Conservation (phyloP, 2,797 vertebrate species). For the Babyrousa celebensis region DNA sequence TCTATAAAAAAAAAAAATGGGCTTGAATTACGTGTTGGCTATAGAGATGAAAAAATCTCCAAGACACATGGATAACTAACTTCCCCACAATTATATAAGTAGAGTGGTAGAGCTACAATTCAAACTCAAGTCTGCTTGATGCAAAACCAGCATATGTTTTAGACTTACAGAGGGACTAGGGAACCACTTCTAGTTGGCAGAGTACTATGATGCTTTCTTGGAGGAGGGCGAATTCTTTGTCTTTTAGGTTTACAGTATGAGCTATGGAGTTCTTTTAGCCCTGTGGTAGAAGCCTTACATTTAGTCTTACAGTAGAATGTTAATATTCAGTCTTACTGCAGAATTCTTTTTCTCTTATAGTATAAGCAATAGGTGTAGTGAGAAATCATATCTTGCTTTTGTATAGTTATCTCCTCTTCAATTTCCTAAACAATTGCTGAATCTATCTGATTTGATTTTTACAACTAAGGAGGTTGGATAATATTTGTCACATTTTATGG, state of each 20-base stretch:
- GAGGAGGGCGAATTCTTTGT: background rate
- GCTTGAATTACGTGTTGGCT: background rate
- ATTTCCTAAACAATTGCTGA: constrained; percentile 52
- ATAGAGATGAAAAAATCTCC: background rate
- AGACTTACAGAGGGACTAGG: background rate
- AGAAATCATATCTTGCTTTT: constrained; percentile 28
- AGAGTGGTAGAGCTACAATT: background rate
- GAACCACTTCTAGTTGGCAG: background rate
- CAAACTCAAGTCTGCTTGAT: background rate
- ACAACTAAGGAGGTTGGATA: background rate
- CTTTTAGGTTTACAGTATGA: background rate
- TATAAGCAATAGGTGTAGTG: background rate
- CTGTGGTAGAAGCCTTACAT: background rate
- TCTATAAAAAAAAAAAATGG: background rate
- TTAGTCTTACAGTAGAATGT: background rate
- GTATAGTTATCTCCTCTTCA: background rate
- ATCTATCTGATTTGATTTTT: constrained; percentile 21
- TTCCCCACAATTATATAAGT: background rate
- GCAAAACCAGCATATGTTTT: background rate
- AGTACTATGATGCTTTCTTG: background rate
- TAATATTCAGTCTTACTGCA: background rate
- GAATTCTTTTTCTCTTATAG: background rate
- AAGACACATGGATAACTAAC: background rate
- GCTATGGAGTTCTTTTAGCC: constrained; percentile 2
- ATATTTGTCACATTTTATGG: constrained; percentile 23